These are phyloP conservation scores for Sarcophilus harrisii DNA, from an alignment of 2,797 vertebrate genomes.

Conservation along the genomic window DNA sequence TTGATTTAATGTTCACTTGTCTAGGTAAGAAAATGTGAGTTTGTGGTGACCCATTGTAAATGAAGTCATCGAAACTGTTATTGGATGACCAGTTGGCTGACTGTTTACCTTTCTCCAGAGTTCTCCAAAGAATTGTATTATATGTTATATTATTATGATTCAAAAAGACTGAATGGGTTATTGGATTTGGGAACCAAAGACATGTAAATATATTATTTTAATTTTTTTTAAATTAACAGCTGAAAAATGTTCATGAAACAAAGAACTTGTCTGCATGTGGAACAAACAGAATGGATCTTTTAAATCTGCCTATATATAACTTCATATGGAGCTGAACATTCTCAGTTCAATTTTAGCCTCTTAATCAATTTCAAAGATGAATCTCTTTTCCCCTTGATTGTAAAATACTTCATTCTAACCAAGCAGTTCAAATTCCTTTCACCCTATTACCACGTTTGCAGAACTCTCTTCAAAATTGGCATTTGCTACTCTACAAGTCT, in stretches of 20 bases:
- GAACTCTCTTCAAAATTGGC: not conserved
- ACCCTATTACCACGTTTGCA: not conserved
- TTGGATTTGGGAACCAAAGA: constrained; percentile 46
- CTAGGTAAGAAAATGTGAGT: not conserved
- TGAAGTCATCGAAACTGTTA: constrained; percentile 19
- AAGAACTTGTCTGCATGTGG: not conserved
- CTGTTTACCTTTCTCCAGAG: constrained; percentile 64
- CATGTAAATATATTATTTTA: constrained; percentile 53
- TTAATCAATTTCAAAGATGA: constrained; percentile 29
- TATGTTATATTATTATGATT: constrained; percentile 1
- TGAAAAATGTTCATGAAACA: constrained; percentile 46
- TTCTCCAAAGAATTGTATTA: constrained; percentile 39
- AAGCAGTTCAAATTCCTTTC: not conserved
- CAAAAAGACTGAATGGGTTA: constrained; percentile 59
- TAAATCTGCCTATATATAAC: constrained; percentile 12
- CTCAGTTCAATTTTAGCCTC: not conserved
- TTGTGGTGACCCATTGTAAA: constrained; percentile 30
- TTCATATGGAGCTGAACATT: constrained; percentile 42
- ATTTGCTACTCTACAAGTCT: not conserved
- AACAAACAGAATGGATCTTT: not conserved
- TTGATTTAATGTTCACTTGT: too few species aligned
- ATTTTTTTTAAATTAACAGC: constrained; percentile 61
- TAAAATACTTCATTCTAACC: not conserved
- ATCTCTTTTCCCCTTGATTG: not conserved
- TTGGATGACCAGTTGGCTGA: constrained; percentile 21